A percentile compares a stretch with the other conserved stretches of the same genome.
Conservation (phyloP, 2,113 vertebrate genomes). For the Lampris megalopsis region DNA sequence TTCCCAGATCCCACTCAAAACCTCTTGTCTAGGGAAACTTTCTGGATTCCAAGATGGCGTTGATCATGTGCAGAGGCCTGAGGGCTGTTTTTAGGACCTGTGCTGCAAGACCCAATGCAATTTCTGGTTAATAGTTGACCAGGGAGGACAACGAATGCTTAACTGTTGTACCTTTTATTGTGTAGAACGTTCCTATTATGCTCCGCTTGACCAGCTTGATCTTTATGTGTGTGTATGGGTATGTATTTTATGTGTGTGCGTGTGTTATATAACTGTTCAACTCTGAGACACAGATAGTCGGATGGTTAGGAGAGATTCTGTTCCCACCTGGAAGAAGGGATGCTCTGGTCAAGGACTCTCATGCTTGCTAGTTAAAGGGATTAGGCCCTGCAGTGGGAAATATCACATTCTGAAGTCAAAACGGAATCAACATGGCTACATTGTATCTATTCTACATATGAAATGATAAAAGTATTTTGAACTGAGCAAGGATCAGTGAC, state of each 20-base stretch:
- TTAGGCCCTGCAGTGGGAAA: no score
- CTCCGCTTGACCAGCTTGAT: conserved; percentile 7
- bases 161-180: conserved; percentile 21
- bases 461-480: no score
- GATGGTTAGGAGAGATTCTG: background rate
- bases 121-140: conserved; percentile 74
- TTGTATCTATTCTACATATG: no score
- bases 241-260: background rate
- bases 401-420: no score
- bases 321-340: conserved; percentile 7
- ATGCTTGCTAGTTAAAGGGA: no score
- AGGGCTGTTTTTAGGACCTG: conserved; percentile 18
- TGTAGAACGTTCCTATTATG: conserved; percentile 13
- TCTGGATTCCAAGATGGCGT: conserved; percentile 29
- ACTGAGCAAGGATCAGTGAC: no score
- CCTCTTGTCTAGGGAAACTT: background rate
- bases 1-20: conserved; percentile 49
- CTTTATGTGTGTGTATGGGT: background rate
- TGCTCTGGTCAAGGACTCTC: background rate
- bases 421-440: no score
- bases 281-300: background rate
- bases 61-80: conserved; percentile 45
- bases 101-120: conserved; percentile 4
- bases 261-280: background rate
- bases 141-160: conserved; percentile 35